phyloP scores from a whole-genome alignment of 2,888 invertebrate genomes.

The Athetis lepigone region DNA sequence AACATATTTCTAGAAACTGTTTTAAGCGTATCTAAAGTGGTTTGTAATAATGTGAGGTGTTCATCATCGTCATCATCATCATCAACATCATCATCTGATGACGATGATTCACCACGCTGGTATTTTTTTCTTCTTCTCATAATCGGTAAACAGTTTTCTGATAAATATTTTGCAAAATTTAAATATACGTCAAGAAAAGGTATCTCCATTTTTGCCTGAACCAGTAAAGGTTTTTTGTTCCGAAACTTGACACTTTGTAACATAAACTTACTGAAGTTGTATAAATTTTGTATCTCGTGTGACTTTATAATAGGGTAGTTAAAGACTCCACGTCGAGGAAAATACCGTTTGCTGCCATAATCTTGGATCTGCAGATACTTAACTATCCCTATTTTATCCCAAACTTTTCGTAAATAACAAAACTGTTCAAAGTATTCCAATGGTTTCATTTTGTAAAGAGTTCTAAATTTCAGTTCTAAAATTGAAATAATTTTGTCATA shows the following conservation, averaged over 20 bases:
- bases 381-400: slow-evolving; percentile 4
- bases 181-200: not conserved
- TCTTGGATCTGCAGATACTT: not conserved
- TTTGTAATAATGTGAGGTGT: not conserved
- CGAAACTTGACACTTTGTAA: too few species aligned
- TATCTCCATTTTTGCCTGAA: not conserved
- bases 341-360: too few species aligned
- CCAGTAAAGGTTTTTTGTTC: too few species aligned
- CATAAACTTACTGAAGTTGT: too few species aligned
- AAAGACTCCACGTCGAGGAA: too few species aligned
- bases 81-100: too few species aligned
- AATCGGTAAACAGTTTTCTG: too few species aligned
- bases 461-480: slow-evolving; percentile 16
- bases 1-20: not conserved
- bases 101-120: too few species aligned
- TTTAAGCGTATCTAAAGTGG: not conserved
- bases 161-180: not conserved
- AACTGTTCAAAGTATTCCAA: slow-evolving; percentile 20
- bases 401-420: slow-evolving; percentile 26
- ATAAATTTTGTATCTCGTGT: too few species aligned
- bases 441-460: slow-evolving; percentile 11
- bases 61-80: too few species aligned
- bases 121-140: too few species aligned
- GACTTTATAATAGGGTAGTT: too few species aligned
- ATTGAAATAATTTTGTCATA: slow-evolving; percentile 34